phyloP scores from a whole-genome alignment of 2,113 vertebrate species.

The Thalassoma bifasciatum region DNA sequence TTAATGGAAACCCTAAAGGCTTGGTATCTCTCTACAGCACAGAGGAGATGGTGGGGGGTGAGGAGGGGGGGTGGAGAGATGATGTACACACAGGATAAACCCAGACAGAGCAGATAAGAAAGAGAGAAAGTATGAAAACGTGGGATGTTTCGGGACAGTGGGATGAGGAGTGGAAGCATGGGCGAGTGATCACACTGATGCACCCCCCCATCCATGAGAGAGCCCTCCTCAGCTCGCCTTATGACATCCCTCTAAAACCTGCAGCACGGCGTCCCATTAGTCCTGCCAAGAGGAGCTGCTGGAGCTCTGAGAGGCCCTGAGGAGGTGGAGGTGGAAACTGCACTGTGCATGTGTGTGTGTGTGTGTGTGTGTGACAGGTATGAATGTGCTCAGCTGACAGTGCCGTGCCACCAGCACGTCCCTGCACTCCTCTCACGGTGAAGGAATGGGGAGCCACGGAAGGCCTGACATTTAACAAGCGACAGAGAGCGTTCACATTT shows the following conservation, averaged over 20 bases:
- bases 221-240: constrained; percentile 46
- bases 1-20: constrained; percentile 54
- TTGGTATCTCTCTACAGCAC: constrained; percentile 26
- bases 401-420: constrained; percentile 23
- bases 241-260: constrained; percentile 59
- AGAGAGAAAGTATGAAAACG: constrained; percentile 32
- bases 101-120: constrained; percentile 53
- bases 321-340: constrained; percentile 25
- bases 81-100: constrained; percentile 14
- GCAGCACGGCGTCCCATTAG: constrained; percentile 58
- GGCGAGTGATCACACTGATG: constrained; percentile 51
- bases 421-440: constrained; percentile 13
- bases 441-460: constrained; percentile 39
- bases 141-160: constrained; percentile 22
- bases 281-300: constrained; percentile 53
- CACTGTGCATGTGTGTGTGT: constrained; percentile 20
- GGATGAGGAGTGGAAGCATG: constrained; percentile 39
- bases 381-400: constrained; percentile 55
- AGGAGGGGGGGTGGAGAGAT: constrained; percentile 3
- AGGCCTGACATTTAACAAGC: constrained; percentile 82
- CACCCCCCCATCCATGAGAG: constrained; percentile 52
- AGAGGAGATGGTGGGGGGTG: not conserved
- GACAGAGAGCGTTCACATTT: constrained; percentile 82
- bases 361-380: constrained; percentile 55
- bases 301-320: constrained; percentile 44